Evolutionary conservation across 2,113 vertebrate genomes (phyloP), one percentile per base, ranked within the genome.

Genomic region (Hippolais icterina): DNA sequence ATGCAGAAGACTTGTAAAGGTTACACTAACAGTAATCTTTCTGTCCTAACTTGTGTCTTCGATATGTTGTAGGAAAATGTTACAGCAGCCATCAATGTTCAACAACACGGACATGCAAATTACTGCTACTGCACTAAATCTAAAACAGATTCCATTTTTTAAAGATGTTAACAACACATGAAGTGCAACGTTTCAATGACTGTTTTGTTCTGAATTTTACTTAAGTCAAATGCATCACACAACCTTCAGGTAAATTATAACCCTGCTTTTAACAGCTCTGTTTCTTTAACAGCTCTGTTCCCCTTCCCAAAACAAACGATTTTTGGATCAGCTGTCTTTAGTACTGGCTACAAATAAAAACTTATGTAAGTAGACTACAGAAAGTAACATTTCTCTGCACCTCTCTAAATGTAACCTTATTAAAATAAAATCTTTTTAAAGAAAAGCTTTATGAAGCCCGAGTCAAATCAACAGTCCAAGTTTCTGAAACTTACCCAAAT

Each of bases 401-500:
- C 29, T 12, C 35, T 60, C 82, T 79, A 83, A 80, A 61, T 59
- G 42, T 6, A 65, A 44, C 13, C 28, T 33, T 17, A 82, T 42
- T 66, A n/a, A 88, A 92, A 50, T 3, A 81, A 60, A 83, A 70
- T 3, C 3, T 53, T 83, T 83, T 74, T 15, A 46, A 81, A 81
- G 15, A 79, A 89, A 85, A 70, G 37, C 10, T 83, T 86, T n/a
- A 60, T 5, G 6, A 93, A 93, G 54, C 8, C 18, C 15, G 1
- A 79, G 50, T 12, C 19, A 11, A 89, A 75, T 14, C 82, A 54
- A 61, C 4, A 84, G 31, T 7, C 5, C 9, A 42, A 17, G 31
- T 64, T 79, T 69, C 54, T 72, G 61, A 94, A 78, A 97, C 98
- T 90, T 98, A 99, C 99, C 99, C 99, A 83, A 99, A 99, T 27